Base-by-base conservation (phyloP, 1,140 invertebrate genomes). In the Drosophila virilis region DNA sequence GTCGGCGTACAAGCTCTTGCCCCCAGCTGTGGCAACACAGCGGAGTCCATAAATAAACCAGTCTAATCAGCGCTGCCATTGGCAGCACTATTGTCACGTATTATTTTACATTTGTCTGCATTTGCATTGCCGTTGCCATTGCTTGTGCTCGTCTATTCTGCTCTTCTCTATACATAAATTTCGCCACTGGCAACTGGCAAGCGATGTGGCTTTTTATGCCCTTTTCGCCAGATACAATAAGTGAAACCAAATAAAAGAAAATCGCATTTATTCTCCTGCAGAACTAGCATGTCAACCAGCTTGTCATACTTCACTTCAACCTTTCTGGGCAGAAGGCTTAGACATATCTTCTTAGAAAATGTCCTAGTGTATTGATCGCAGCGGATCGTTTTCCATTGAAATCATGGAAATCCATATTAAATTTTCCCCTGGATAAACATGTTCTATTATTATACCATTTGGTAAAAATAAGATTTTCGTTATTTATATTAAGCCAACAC, bases 21-120 rank as follows among this genome's bases (percentile, higher is more conserved):
- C 9, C 8, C 15, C 35, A 72, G 61, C 52, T 67, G 46, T 6
- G 28, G n/a, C 15, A 42, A 8, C 17, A 9, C 4, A 15, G 40
- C 35, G 6, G 28, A 8, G 1, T n/a, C 40, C 78, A 85, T 84
- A 85, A 85, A 84, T 85, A 84, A 85, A 61, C 28, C 81, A 85
- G 77, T 52, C 81, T 84, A 86, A 84, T 84, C 81, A 86, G 80
- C 78, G 76, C 69, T 77, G 69, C 58, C 81, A 84, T 81, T 84
- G 65, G 43, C 78, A 85, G 71, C 78, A 77, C 80, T 85, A 84
- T 88, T 82, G 82, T 78, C 83, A 85, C 75, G 78, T 81, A 80
- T 81, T 84, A 80, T 86, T 85, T 81, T 85, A 84, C 81, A 85
- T 74, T 84, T 81, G 82, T 77, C 74, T 65, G 65, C 77, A 79